A percentile compares a stretch with the other conserved stretches of the same genome.
phyloP scores from a whole-genome alignment of 1,140 invertebrate genomes.

The Gerris buenoi region DNA sequence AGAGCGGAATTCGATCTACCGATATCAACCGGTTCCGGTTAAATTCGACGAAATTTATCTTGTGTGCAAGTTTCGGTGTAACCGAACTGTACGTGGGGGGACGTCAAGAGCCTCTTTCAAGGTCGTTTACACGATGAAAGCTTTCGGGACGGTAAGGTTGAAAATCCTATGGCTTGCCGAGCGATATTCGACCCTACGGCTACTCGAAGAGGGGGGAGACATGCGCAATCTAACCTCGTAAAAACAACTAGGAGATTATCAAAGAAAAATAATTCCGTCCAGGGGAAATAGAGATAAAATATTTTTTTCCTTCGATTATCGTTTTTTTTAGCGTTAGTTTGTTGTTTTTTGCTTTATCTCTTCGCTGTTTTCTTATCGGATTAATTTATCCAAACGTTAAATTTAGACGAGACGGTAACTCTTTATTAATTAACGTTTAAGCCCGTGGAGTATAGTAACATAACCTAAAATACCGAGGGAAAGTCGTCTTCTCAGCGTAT shows the following conservation, averaged over 20 bases:
- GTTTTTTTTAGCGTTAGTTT: too few relatives aligned
- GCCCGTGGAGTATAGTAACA: too few relatives aligned
- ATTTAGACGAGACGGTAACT: too few relatives aligned
- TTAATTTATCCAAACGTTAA: too few relatives aligned
- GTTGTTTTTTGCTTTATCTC: too few relatives aligned
- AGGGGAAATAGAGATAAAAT: too few relatives aligned
- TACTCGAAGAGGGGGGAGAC: not conserved
- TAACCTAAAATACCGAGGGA: too few relatives aligned
- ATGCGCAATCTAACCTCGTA: not conserved
- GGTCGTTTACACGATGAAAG: slow-evolving; percentile 8
- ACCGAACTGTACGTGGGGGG: slow-evolving; percentile 6
- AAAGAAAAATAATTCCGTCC: too few relatives aligned
- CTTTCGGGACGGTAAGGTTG: slow-evolving; percentile 5
- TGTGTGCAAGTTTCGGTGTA: slow-evolving; percentile 2
- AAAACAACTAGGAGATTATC: not conserved
- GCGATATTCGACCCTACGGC: not conserved
- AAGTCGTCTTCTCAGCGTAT: too few relatives aligned
- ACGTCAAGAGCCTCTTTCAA: slow-evolving; percentile 4
- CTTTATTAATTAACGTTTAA: too few relatives aligned
- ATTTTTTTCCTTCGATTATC: too few relatives aligned
- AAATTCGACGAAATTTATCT: not conserved
- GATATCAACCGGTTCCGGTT: not conserved
- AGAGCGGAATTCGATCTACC: not conserved
- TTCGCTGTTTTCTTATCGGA: too few relatives aligned
- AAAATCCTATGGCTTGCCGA: not conserved